Base-by-base conservation (phyloP, 2,888 invertebrate genomes). In the Cosmia trapezina region DNA sequence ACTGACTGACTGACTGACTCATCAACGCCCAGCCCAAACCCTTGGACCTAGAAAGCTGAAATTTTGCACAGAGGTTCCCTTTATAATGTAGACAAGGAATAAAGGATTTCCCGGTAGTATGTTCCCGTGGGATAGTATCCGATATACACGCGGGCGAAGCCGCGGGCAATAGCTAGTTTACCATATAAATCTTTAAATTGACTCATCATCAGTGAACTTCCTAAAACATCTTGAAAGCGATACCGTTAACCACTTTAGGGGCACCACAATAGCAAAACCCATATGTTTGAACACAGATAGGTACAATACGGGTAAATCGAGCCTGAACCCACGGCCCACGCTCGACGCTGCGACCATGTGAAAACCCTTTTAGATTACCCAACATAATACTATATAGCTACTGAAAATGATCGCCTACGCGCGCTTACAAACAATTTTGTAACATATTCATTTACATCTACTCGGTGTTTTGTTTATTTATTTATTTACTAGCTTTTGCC, bases 311-410 rank as follows among this genome's bases (percentile, higher is more conserved):
- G 61, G 68, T 69, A 60, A 71, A 68, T 68, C 53, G 62, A 59
- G 56, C 41, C 19, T 17, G 49, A 75, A 68, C n/a, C n/a, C n/a
- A n/a, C n/a, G n/a, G n/a, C 68, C 80, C 70, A 51, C 70, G 62
- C 65, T 7, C 57, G 47, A 63, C 33, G 65, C 53, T 5, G 76
- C 54, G 53, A 53, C 54, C 51, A 56, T 56, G 51, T 22, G 68
- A 22, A 56, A 75, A 80, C 81, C 81, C 71, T 83, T 81, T 81
- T 33, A 69, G 57, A 69, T 72, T n/a, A n/a, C n/a, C n/a, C n/a
- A n/a, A n/a, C n/a, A n/a, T 53, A 61, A n/a, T n/a, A n/a, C n/a
- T n/a, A 68, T 45, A 19, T 61, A 65, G 47, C 28, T 43, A 43
- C 64, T 62, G 54, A 43, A 64, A 71, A 60, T 54, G n/a, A 59